A percentile compares a stretch with the other conserved stretches of the same genome.
Conservation (phyloP, 2,888 invertebrate genomes). For the Trimorus sp. region DNA sequence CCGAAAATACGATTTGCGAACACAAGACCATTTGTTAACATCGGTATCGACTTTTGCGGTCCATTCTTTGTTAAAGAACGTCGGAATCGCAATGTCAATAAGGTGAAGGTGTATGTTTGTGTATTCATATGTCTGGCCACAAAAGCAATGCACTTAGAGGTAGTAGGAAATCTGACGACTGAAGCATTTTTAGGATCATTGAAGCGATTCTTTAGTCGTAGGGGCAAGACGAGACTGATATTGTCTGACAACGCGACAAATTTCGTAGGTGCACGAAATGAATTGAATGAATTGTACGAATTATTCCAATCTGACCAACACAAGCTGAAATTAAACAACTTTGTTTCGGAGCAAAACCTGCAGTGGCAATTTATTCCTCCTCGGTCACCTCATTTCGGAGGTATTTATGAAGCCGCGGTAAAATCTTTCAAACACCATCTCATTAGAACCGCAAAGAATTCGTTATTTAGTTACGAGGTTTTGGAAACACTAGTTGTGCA, state of each 20-base stretch:
- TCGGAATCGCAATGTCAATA: slow-evolving; percentile 25
- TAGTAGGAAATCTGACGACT: slow-evolving; percentile 60
- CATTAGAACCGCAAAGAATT: not conserved
- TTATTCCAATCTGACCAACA: slow-evolving; percentile 1
- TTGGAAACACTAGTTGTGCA: slow-evolving; percentile 19
- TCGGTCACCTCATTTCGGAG: slow-evolving; percentile 28
- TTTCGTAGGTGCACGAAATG: slow-evolving; percentile 64
- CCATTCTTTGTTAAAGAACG: slow-evolving; percentile 1
- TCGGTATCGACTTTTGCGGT: not conserved
- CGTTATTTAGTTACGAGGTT: slow-evolving; percentile 16
- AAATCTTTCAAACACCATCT: slow-evolving; percentile 29
- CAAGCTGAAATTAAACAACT: no score
- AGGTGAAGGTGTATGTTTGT: slow-evolving; percentile 47
- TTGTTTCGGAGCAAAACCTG: not conserved
- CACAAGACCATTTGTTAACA: not conserved
- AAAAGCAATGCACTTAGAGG: slow-evolving; percentile 59
- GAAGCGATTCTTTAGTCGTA: slow-evolving; percentile 52
- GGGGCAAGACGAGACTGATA: slow-evolving; percentile 38
- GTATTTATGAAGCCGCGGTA: slow-evolving; percentile 8
- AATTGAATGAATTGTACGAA: slow-evolving; percentile 48
- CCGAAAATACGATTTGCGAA: not conserved
- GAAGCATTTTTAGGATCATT: slow-evolving; percentile 63
- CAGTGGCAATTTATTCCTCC: slow-evolving; percentile 27
- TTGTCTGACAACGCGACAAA: slow-evolving; percentile 65
- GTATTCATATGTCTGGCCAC: slow-evolving; percentile 30